Evolutionary conservation across 2,888 invertebrate species (phyloP).

Genomic region (Timema cristinae): DNA sequence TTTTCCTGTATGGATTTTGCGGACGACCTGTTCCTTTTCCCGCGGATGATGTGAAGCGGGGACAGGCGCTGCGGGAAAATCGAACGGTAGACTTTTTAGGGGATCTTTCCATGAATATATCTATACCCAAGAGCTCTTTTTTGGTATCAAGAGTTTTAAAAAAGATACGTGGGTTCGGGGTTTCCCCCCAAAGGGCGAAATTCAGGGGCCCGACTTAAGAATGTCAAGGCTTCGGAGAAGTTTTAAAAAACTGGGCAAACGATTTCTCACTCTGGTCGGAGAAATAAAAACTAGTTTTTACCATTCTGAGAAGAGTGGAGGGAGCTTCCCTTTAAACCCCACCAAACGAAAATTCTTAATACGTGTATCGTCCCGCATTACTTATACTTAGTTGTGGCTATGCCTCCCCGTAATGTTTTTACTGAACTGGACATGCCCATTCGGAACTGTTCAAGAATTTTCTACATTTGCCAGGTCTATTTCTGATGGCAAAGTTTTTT

Average conservation of each 20-base stretch:
- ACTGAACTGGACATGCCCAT: slow-evolving; percentile 18
- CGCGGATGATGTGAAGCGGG: slow-evolving; percentile 16
- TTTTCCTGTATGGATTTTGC: slow-evolving; percentile 27
- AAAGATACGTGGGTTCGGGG: slow-evolving; percentile 38
- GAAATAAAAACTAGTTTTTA: background rate
- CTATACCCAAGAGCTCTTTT: slow-evolving; percentile 21
- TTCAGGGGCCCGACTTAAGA: slow-evolving; percentile 16
- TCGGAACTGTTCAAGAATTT: slow-evolving; percentile 7
- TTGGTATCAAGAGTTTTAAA: slow-evolving; percentile 17
- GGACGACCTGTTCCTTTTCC: slow-evolving; percentile 29
- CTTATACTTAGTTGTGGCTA: slow-evolving; percentile 16
- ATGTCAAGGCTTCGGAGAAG: slow-evolving; percentile 4
- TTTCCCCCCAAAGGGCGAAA: slow-evolving; percentile 36
- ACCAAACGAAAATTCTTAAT: slow-evolving; percentile 14
- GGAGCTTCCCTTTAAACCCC: slow-evolving; percentile 13
- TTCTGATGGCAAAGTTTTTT: slow-evolving; percentile 33
- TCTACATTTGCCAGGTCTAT: slow-evolving; percentile 36
- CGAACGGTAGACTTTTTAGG: slow-evolving; percentile 1
- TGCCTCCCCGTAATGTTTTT: background rate
- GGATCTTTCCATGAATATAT: slow-evolving; percentile 20
- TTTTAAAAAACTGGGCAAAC: slow-evolving; percentile 18
- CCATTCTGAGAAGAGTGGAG: background rate
- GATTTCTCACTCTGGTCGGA: slow-evolving; percentile 18
- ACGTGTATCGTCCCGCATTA: slow-evolving; percentile 17
- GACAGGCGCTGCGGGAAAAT: slow-evolving; percentile 9